A percentile compares a stretch with the other conserved stretches of the same genome.
These are phyloP conservation scores for Neuroterus valhalla DNA, from an alignment of 1,140 invertebrate genomes.

Conservation along the genomic window DNA sequence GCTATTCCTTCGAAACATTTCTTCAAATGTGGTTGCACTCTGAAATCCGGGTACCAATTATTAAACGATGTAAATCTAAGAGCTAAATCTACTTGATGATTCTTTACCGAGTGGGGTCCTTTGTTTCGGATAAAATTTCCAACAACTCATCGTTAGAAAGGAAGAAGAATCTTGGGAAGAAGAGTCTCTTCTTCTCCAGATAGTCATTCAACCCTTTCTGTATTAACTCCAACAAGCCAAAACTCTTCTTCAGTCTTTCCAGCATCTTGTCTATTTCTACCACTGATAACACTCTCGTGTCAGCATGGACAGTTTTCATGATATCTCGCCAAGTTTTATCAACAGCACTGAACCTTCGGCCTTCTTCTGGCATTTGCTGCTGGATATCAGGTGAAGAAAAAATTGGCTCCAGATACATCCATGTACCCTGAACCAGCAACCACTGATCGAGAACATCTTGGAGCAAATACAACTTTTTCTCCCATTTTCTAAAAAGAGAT, in stretches of 20 bases:
- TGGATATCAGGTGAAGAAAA: constrained; percentile 98
- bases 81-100: constrained; percentile 19
- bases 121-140: constrained; percentile 97
- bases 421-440: constrained; percentile 95
- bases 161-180: constrained; percentile 98
- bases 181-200: constrained; percentile 95
- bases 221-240: constrained; percentile 89
- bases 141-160: constrained; percentile 97
- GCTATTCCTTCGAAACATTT: constrained; percentile 97
- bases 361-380: constrained; percentile 91
- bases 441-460: constrained; percentile 96
- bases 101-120: constrained; percentile 90
- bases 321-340: constrained; percentile 96
- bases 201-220: constrained; percentile 96
- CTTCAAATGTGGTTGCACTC: constrained; percentile 95
- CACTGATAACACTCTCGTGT: constrained; percentile 87
- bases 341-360: constrained; percentile 89
- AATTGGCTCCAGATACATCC: constrained; percentile 98
- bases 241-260: constrained; percentile 92
- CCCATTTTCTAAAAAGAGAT: constrained; percentile 80
- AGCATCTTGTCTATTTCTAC: constrained; percentile 94
- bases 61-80: background rate
- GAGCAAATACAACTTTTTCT: constrained; percentile 82
- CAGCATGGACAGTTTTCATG: constrained; percentile 88
- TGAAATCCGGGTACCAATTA: constrained; percentile 58